These are phyloP conservation scores for Amphilophus citrinellus DNA, from an alignment of 2,113 vertebrate species.

Conservation along the genomic window DNA sequence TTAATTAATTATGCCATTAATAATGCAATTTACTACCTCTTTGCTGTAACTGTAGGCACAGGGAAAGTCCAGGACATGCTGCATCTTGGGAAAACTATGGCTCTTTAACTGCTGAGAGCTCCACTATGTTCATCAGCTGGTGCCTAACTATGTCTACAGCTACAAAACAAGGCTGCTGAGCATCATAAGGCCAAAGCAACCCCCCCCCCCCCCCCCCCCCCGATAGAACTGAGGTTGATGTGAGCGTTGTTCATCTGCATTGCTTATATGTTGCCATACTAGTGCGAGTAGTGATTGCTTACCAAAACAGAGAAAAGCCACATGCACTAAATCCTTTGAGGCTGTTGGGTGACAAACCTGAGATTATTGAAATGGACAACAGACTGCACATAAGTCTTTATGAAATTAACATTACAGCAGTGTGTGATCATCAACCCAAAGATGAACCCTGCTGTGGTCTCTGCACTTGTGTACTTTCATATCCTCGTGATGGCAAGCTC, in stretches of 20 bases:
- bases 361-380: neutral
- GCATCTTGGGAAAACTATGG: too few species aligned
- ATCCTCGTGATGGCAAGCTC: slow-evolving; percentile 30
- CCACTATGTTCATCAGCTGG: too few species aligned
- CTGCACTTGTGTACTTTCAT: slow-evolving; percentile 36
- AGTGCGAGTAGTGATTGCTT: neutral
- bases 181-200: too few species aligned
- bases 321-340: neutral
- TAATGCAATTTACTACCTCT: too few species aligned
- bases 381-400: neutral
- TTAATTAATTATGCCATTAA: too few species aligned
- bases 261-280: neutral
- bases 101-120: too few species aligned
- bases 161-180: too few species aligned
- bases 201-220: too few species aligned
- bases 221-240: neutral
- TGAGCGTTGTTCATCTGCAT: neutral
- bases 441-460: slow-evolving; percentile 29
- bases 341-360: neutral
- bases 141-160: too few species aligned
- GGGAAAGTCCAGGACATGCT: too few species aligned
- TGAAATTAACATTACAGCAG: neutral
- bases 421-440: neutral
- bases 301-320: neutral
- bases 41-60: too few species aligned